Percentiles rank a stretch among this genome's conserved stretches.
Evolutionary conservation across 2,797 vertebrate species (phyloP).

Genomic region (Phrynocephalus vlangalii): DNA sequence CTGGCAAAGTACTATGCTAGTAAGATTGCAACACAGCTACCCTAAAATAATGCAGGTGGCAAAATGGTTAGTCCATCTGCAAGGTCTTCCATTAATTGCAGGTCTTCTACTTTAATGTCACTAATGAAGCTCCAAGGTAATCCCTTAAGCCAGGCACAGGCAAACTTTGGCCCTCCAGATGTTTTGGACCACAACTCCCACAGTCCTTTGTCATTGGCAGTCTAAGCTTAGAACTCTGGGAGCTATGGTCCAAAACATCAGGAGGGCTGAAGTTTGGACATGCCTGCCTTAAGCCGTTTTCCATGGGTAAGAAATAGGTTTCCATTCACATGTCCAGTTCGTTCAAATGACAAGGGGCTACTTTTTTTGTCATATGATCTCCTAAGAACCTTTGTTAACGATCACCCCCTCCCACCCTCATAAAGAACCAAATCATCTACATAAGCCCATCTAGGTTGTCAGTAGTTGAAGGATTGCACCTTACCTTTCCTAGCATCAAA

Average conservation of each 20-base stretch:
- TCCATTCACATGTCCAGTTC: neutral
- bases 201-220: no score
- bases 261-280: no score
- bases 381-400: neutral
- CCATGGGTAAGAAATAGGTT: neutral
- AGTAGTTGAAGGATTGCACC: slow-evolving; percentile 14
- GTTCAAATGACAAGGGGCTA: neutral
- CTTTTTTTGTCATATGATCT: neutral
- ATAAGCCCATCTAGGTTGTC: neutral
- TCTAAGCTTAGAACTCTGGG: no score
- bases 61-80: neutral
- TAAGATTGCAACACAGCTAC: neutral
- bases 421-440: neutral
- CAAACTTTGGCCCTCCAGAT: no score
- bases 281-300: no score
- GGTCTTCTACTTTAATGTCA: neutral
- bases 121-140: no score
- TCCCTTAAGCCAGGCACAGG: neutral
- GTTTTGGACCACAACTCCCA: no score
- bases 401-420: neutral
- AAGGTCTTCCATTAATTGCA: neutral
- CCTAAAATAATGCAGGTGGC: neutral
- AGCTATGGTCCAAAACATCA: no score
- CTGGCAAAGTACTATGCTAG: neutral
- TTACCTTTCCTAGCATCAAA: slow-evolving; percentile 95